A percentile compares a stretch with the other conserved stretches of the same genome.
phyloP scores from a whole-genome alignment of 2,888 invertebrate species.

The Polydrusus pterygomalis region DNA sequence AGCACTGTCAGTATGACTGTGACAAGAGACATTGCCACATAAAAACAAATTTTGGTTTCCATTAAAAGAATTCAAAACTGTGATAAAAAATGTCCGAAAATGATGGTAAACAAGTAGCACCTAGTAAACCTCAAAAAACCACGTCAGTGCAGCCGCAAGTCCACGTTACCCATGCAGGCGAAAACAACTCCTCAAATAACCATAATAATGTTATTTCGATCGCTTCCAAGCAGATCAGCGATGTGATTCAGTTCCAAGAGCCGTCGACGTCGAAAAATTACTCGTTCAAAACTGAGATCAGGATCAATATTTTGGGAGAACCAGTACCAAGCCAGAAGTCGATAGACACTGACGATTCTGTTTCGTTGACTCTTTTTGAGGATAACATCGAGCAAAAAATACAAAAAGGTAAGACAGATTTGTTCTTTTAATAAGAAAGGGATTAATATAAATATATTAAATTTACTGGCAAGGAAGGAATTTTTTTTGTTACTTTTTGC shows the following conservation, averaged over 20 bases:
- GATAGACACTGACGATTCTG: conserved; percentile 27
- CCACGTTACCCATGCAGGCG: background rate
- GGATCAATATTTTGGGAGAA: conserved; percentile 47
- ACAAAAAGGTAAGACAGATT: conserved; percentile 19
- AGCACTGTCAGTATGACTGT: background rate
- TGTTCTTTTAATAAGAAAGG: too few relatives aligned
- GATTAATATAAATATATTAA: background rate
- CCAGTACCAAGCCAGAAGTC: conserved; percentile 9
- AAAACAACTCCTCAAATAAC: background rate
- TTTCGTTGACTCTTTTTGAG: conserved; percentile 28
- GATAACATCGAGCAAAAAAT: background rate
- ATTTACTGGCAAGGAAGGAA: too few relatives aligned
- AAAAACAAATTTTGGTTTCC: background rate
- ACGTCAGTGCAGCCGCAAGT: background rate
- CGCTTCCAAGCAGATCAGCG: conserved; percentile 41
- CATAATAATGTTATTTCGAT: conserved; percentile 25
- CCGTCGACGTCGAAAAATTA: conserved; percentile 47
- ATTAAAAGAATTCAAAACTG: too few relatives aligned
- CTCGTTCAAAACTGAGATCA: conserved; percentile 47
- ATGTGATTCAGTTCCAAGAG: conserved; percentile 49
- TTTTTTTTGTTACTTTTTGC: too few relatives aligned
- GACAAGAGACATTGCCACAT: background rate
- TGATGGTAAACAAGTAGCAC: too few relatives aligned
- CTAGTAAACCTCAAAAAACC: background rate
- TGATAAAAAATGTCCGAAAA: conserved; percentile 16